These are phyloP conservation scores for Bubo scandiacus DNA, from an alignment of 2,113 vertebrate species.

Conservation along the genomic window DNA sequence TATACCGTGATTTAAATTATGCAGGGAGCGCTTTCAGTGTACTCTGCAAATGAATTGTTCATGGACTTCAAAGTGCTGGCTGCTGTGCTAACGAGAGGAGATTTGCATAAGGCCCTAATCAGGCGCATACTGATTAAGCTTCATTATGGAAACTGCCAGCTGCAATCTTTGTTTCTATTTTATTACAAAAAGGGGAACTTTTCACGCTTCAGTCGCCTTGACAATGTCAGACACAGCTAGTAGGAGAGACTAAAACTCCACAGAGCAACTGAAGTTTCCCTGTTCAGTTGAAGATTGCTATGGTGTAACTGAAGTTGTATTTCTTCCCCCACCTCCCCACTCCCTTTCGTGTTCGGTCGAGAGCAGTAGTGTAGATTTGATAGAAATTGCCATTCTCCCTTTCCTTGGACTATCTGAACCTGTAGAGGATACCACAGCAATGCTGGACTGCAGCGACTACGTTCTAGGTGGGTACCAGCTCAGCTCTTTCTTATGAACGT, in stretches of 20 bases:
- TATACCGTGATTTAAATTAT: conserved; percentile 97
- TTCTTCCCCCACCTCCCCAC: conserved; percentile 68
- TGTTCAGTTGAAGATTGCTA: conserved; percentile 79
- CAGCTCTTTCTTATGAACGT: conserved; percentile 64
- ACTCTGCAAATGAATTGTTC: conserved; percentile 98
- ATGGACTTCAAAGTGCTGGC: conserved; percentile 98
- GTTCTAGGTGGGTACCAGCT: conserved; percentile 82
- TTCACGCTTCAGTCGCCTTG: conserved; percentile 94
- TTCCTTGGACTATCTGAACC: conserved; percentile 71
- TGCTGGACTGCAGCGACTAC: conserved; percentile 85
- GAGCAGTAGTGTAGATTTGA: conserved; percentile 71
- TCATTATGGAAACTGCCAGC: conserved; percentile 99
- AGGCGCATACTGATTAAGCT: conserved; percentile 99
- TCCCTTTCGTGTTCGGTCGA: conserved; percentile 56
- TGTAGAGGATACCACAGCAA: conserved; percentile 75
- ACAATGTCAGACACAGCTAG: conserved; percentile 87
- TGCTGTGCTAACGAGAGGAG: conserved; percentile 96
- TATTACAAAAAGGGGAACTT: conserved; percentile 95
- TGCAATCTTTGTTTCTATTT: conserved; percentile 99
- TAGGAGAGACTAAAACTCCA: conserved; percentile 82
- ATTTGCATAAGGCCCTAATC: conserved; percentile 99
- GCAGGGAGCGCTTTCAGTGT: conserved; percentile 97
- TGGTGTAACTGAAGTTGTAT: conserved; percentile 78
- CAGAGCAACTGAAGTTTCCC: conserved; percentile 83
- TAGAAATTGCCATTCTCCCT: conserved; percentile 68